Percentiles rank a stretch among this genome's conserved stretches.
Evolutionary conservation across 1,140 invertebrate species (phyloP).

Genomic region (Mycetomoellerius zeteki): DNA sequence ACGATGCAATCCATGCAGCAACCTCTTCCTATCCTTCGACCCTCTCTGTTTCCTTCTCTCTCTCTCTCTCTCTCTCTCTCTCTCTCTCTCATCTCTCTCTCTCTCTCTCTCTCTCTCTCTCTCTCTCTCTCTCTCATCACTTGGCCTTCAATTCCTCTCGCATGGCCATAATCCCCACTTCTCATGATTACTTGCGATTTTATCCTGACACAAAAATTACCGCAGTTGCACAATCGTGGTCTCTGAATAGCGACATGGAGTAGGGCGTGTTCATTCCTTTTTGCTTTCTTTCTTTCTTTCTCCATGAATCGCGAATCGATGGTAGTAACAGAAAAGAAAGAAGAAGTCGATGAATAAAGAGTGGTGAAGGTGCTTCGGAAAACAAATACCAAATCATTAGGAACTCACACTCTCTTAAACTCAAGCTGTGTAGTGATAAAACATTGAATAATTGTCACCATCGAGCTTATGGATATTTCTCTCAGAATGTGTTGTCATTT

Average conservation of each 20-base stretch:
- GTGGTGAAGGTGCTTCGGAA: slow-evolving; percentile 4
- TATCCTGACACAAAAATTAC: slow-evolving; percentile 73
- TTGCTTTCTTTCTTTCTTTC: slow-evolving; percentile 48
- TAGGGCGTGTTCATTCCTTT: slow-evolving; percentile 44
- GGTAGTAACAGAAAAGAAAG: slow-evolving; percentile 44
- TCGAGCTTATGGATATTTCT: background rate
- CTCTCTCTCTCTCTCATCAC: slow-evolving; percentile 50
- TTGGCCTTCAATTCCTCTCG: slow-evolving; percentile 48
- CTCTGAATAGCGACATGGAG: slow-evolving; percentile 68
- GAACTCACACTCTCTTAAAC: slow-evolving; percentile 33
- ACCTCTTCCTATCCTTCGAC: slow-evolving; percentile 27
- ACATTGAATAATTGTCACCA: background rate
- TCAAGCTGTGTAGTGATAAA: background rate
- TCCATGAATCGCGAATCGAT: slow-evolving; percentile 18
- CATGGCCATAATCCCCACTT: slow-evolving; percentile 69
- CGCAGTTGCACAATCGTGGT: slow-evolving; percentile 35
- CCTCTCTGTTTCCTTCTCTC: slow-evolving; percentile 18
- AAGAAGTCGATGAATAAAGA: slow-evolving; percentile 14
- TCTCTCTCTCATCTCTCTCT: slow-evolving; percentile 53
- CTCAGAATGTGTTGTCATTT: too few species aligned
- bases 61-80: background rate
- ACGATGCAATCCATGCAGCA: slow-evolving; percentile 68
- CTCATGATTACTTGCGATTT: slow-evolving; percentile 80
- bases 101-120: slow-evolving; percentile 40
- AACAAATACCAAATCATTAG: slow-evolving; percentile 48